A percentile compares a stretch with the other conserved stretches of the same genome.
Evolutionary conservation across 2,888 invertebrate species (phyloP).

Genomic region (Terebella lapidaria): DNA sequence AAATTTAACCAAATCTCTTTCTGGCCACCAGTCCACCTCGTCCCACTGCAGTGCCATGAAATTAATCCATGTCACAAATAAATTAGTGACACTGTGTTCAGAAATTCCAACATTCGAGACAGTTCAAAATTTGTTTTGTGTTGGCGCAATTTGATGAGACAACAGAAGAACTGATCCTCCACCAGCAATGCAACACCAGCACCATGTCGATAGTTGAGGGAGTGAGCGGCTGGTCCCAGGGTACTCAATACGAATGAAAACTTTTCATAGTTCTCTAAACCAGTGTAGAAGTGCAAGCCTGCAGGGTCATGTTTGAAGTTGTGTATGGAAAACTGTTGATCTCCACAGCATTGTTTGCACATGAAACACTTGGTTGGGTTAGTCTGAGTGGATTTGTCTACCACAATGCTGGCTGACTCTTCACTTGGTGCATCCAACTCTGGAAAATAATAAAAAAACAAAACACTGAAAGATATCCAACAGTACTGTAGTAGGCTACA

Average conservation of each 20-base stretch:
- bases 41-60: conserved; percentile 3
- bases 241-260: background rate
- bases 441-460: no score
- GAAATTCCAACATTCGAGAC: background rate
- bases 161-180: background rate
- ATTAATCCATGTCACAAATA: conserved; percentile 1
- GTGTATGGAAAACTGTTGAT: no score
- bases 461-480: no score
- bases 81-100: background rate
- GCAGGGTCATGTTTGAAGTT: background rate
- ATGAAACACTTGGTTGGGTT: no score
- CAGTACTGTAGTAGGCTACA: no score
- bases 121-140: background rate
- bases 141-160: background rate
- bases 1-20: conserved; percentile 18
- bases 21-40: conserved; percentile 20
- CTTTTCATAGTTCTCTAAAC: background rate
- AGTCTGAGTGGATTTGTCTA: no score
- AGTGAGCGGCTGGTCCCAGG: background rate
- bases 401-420: no score
- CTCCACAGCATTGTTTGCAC: no score
- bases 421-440: no score
- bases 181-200: background rate
- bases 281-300: background rate
- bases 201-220: background rate